These are phyloP conservation scores for Stomatorhinus ivindoensis DNA, from an alignment of 2,113 vertebrate species.

Conservation along the genomic window DNA sequence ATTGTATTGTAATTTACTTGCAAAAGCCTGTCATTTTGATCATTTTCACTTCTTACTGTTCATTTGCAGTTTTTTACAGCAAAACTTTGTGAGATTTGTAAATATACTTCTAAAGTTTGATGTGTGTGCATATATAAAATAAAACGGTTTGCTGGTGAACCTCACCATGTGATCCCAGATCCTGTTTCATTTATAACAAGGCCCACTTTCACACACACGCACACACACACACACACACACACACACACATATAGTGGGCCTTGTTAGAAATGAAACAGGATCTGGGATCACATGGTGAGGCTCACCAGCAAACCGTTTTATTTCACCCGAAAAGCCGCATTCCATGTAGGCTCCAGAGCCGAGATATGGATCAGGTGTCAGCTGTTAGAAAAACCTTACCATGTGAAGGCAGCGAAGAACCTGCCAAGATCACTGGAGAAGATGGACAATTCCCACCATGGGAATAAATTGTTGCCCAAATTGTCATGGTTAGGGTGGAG, in stretches of 20 bases:
- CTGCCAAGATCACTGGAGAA: background rate
- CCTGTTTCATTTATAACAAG: background rate
- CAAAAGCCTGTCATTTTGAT: background rate
- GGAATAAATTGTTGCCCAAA: background rate
- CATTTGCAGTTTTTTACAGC: background rate
- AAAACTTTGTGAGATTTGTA: background rate
- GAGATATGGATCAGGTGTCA: background rate
- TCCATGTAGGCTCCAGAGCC: background rate
- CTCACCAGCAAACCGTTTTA: background rate
- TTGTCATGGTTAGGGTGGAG: background rate
- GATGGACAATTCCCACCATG: background rate
- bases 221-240: too few relatives aligned
- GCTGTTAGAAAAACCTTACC: background rate
- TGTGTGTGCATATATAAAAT: background rate
- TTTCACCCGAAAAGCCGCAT: background rate
- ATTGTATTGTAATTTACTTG: background rate
- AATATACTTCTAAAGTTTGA: background rate
- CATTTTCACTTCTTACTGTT: background rate
- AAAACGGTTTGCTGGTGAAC: background rate
- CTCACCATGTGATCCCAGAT: background rate
- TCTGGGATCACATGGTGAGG: background rate
- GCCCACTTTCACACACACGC: too few relatives aligned
- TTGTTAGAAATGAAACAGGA: background rate
- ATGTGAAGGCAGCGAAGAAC: background rate
- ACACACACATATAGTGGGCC: background rate